Evolutionary conservation across 2,888 invertebrate species (phyloP), one percentile per base, ranked within the genome.

Genomic region (Furcula furcula): DNA sequence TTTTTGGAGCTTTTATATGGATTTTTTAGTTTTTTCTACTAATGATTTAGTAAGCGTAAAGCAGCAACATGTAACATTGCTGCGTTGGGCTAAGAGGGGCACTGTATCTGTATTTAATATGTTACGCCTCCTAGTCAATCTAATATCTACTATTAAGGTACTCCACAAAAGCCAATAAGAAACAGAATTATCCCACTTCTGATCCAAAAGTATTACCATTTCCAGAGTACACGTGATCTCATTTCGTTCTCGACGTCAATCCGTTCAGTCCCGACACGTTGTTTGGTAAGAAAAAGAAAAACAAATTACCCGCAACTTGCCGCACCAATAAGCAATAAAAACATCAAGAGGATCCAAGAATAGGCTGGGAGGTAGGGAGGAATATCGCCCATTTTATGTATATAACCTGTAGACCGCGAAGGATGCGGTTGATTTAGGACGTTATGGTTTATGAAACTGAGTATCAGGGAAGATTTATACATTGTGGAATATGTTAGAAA

Each of bases 261-360:
- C 39, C 35, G 36, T n/a, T 20, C 31, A 27, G 12, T 19, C 23
- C 31, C 31, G 52, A 43, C 52, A 45, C 59, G 47, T 45, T 47
- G 51, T 58, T 47, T 43, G 38, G 40, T 45, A 16, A 22, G 32
- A 32, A 31, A 34, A 55, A 52, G 40, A 37, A 41, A 41, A 43
- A 38, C 44, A 50, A 54, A 57, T 54, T 43, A 50, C 40, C 42
- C 38, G 34, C 39, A 46, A 40, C 47, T 46, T 43, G 40, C 40
- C 49, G 29, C 45, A 38, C 52, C 55, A 63, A 46, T 63, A 60
- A 55, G 56, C 56, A 62, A 63, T 63, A 61, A 60, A 50, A 50
- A 46, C 46, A 36, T 42, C 29, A 36, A 32, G 37, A 46, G 40
- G 35, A 25, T 18, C 10, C 29, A 15, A 30, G 35, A 19, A 29